Base-by-base conservation (phyloP, 2,888 invertebrate species). In the Drosophila sordidapex region DNA sequence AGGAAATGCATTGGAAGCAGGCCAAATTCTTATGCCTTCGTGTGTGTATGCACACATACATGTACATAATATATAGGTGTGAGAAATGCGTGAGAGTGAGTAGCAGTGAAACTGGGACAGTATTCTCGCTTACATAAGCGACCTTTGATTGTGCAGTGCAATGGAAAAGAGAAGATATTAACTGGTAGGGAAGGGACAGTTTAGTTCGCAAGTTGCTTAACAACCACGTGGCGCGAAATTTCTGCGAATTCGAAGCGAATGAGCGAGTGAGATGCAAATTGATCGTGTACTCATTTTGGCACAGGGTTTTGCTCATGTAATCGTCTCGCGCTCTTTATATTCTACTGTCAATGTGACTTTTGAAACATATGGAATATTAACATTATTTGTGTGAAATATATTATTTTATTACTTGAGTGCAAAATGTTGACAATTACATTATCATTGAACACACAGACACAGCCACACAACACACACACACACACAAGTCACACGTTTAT, bases 201-300 rank as follows among this genome's bases (percentile, higher is more conserved):
- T 46, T 10, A 57, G 64, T 69, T 54, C 53, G 35, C 33, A 81
- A 79, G 73, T 70, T 53, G 90, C 49, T 52, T 52, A 77, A 60
- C 90, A 74, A 87, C 89, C 86, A 87, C 86, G 86, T 87, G 90
- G 89, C 89, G 76, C 29, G 68, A 49, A 29, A 49, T 63, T 74
- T 76, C 75, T 70, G 66, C 59, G 70, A 76, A 85, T 36, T 54
- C 29, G 33, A 66, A 66, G 56, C 13, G 18, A 15, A 57, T 25
- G 56, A 51, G 56, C 49, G 48, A 63, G 63, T 40, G 54, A 61
- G 59, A 76, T 8, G 54, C 62, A 11, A 58, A 58, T 48, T 69
- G 68, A 70, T 87, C 71, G 35, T 35, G 35, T 18, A 36, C 25
- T 27, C 62, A 13, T 56, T 68, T 58, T 61, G n/a, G 21, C 35